A percentile compares a stretch with the other conserved stretches of the same genome.
Conservation (phyloP, 1,140 invertebrate species). For the Leptonema lineaticorne region DNA sequence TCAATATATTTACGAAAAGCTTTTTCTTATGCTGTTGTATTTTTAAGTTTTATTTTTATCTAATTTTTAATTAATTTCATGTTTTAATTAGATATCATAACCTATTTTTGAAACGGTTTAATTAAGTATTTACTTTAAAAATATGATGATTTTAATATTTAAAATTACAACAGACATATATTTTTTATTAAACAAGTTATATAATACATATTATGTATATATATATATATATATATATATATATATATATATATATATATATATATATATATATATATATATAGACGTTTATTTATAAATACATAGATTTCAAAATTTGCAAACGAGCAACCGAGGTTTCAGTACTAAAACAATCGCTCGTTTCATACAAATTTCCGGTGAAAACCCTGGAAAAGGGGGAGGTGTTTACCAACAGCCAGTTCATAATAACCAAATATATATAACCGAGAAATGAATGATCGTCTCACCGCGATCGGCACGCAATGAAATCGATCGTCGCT, state of each 20-base stretch:
- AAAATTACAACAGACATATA: too few relatives aligned
- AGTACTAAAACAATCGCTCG: not conserved
- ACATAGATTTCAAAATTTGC: not conserved
- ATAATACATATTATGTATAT: too few relatives aligned
- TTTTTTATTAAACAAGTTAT: too few relatives aligned
- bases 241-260: not conserved
- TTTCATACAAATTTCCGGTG: constrained; percentile 4
- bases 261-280: not conserved
- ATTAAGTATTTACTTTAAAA: too few relatives aligned
- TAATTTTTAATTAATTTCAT: too few relatives aligned
- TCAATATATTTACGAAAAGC: too few relatives aligned
- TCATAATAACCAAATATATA: constrained; percentile 12
- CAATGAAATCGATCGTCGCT: not conserved
- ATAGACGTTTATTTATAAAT: not conserved
- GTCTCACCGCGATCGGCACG: not conserved
- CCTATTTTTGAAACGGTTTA: too few relatives aligned
- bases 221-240: too few relatives aligned
- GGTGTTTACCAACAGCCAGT: not conserved
- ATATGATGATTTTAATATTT: too few relatives aligned
- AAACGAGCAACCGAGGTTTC: not conserved
- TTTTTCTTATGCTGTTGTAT: too few relatives aligned
- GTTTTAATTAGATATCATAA: too few relatives aligned
- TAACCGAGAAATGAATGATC: not conserved
- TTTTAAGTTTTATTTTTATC: too few relatives aligned
- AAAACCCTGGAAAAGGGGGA: not conserved